Evolutionary conservation across 2,113 vertebrate species (phyloP), one percentile per base, ranked within the genome.

Genomic region (Felis chaus): DNA sequence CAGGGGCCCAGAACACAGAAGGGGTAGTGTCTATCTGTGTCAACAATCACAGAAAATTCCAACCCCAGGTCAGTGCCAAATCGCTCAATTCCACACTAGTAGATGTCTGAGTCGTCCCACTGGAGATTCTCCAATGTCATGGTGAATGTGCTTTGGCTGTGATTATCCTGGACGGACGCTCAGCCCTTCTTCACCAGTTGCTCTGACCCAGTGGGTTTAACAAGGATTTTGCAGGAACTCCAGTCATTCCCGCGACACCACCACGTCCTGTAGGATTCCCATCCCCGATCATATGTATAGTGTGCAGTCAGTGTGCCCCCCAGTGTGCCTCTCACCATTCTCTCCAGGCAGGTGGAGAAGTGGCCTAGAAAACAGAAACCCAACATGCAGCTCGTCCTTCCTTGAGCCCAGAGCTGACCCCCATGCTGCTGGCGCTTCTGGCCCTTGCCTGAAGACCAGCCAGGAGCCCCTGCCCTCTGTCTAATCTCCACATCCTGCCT

Each of bases 61-160:
- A 5, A 0, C 14, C 23, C 41, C 41, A 41, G 41, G 41, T 41
- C 41, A 41, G 41, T 41, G 31, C 73, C 79, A 0, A 0, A 0
- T 76, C 0, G 69, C 21, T 95, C 27, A 79, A 98, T 97, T 27
- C 63, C 98, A 85, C 98, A 98, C 98, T 98, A 98, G 73, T 98
- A 98, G 36, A 0, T 0, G 45, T 12, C 97, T 7, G 31, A 15
- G 0, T 98, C 96, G 0, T 11, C 12, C 41, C 0, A 11, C 41
- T 3, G 78, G 66, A 98, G 95, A 13, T 78, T 6, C 83, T 85
- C 4, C 97, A 98, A 71, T 66, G 96, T 98, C 88, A 98, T 95
- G 0, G 36, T 85, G 1, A 98, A 41, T 0, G 0, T 0, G 13
- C 0, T 3, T 1, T 0, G 10, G 36, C 1, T 36, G 25, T 3